Evolutionary conservation across 2,797 vertebrate genomes (phyloP).

Genomic region (Sebastes aleutianus): DNA sequence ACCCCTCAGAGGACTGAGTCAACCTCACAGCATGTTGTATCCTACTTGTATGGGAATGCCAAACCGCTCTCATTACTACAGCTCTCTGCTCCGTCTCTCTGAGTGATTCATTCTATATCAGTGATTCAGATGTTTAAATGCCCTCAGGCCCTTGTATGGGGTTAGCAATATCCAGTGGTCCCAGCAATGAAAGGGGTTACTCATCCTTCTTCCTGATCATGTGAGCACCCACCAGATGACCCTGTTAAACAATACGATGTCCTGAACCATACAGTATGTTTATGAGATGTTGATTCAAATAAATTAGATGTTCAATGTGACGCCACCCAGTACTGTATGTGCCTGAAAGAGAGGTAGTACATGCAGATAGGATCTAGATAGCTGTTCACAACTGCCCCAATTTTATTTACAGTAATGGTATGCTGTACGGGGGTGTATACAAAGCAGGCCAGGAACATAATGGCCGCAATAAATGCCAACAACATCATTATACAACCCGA

Average conservation of each 20-base stretch:
- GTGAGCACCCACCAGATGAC: conserved; percentile 16
- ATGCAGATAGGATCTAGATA: background rate
- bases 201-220: conserved; percentile 34
- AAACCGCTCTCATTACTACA: conserved; percentile 22
- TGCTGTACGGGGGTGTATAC: background rate
- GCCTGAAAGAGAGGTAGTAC: background rate
- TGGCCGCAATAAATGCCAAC: background rate
- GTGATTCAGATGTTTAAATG: conserved; percentile 50
- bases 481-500: too few species aligned
- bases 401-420: background rate
- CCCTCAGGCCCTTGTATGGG: conserved; percentile 32
- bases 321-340: background rate
- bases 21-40: conserved; percentile 28
- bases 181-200: conserved; percentile 26
- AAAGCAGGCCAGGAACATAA: background rate
- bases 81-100: conserved; percentile 6
- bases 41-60: conserved; percentile 20
- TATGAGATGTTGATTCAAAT: background rate
- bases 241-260: background rate
- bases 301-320: background rate
- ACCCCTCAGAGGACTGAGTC: conserved; percentile 52
- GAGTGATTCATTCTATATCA: conserved; percentile 54
- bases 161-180: conserved; percentile 23
- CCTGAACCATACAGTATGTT: background rate
- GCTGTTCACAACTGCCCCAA: background rate